Evolutionary conservation across 2,888 invertebrate genomes (phyloP).

Genomic region (Drosophila monieri): DNA sequence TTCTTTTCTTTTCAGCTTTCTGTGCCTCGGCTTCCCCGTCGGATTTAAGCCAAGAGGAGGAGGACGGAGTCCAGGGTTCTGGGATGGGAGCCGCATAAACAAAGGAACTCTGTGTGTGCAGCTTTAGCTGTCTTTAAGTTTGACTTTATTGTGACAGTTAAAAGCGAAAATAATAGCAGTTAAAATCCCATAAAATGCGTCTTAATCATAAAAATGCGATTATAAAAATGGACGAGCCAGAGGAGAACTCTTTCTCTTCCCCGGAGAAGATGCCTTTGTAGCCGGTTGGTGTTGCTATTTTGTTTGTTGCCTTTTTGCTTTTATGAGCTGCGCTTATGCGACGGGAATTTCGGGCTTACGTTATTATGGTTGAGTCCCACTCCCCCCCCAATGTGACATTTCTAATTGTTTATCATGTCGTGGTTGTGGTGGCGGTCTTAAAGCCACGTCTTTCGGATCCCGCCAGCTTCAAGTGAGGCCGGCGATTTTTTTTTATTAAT

Average conservation of each 20-base stretch:
- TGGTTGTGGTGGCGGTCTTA: conserved; percentile 27
- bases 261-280: conserved; percentile 16
- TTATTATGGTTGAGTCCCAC: conserved; percentile 62
- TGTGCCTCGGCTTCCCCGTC: conserved; percentile 3
- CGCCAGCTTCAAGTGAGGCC: conserved; percentile 30
- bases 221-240: conserved; percentile 70
- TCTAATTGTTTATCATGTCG: conserved; percentile 67
- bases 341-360: conserved; percentile 43
- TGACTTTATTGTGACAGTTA: conserved; percentile 80
- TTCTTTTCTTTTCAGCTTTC: conserved; percentile 20
- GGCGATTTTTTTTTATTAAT: conserved; percentile 61
- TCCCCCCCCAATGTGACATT: conserved; percentile 55
- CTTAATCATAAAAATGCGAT: conserved; percentile 82
- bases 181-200: conserved; percentile 79
- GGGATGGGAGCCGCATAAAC: conserved; percentile 57
- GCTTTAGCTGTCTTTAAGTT: conserved; percentile 76
- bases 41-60: conserved; percentile 20
- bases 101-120: conserved; percentile 61
- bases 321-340: conserved; percentile 72
- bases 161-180: conserved; percentile 80
- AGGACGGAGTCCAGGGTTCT: neutral
- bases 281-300: conserved; percentile 37
- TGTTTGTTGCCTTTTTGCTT: conserved; percentile 39
- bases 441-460: conserved; percentile 20
- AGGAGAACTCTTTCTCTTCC: conserved; percentile 27